These are phyloP conservation scores for Leuctra nigra DNA, from an alignment of 2,888 invertebrate species.

Conservation along the genomic window DNA sequence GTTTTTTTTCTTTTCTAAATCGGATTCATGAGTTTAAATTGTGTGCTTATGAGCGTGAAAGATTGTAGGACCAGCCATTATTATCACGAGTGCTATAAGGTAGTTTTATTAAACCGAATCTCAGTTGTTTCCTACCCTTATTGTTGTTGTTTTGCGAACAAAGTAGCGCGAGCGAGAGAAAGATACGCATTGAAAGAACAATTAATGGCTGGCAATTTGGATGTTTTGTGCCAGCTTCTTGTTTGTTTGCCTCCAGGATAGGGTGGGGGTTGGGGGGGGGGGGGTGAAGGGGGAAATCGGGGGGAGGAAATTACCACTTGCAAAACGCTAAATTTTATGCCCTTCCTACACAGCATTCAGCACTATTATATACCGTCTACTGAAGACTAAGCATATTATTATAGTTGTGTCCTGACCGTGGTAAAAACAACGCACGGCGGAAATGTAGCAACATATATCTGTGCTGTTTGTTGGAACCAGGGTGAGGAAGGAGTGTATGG, in stretches of 20 bases:
- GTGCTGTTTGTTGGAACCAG: not conserved
- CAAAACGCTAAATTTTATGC: constrained; percentile 27
- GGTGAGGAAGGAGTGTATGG: not conserved
- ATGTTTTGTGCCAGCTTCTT: constrained; percentile 25
- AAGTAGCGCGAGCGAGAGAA: constrained; percentile 4
- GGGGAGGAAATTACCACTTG: constrained; percentile 27
- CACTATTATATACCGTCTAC: no score
- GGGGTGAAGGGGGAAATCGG: not conserved
- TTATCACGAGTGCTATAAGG: not conserved
- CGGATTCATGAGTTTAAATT: constrained; percentile 20
- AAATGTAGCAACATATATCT: constrained; percentile 19
- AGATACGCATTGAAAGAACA: constrained; percentile 12
- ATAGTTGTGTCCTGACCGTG: constrained; percentile 21
- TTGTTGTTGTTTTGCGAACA: constrained; percentile 20
- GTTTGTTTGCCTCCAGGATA: constrained; percentile 19
- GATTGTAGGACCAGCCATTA: not conserved
- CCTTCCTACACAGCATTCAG: constrained; percentile 26
- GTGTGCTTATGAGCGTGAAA: constrained; percentile 8
- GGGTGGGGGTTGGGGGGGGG: not conserved
- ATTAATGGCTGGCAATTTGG: constrained; percentile 27
- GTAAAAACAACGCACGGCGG: constrained; percentile 18
- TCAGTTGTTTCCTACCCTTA: constrained; percentile 7
- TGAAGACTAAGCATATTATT: constrained; percentile 22
- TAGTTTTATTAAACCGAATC: constrained; percentile 19
- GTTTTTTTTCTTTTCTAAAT: constrained; percentile 21